Base-by-base conservation (phyloP, 2,888 invertebrate genomes). In the Brachyptera risi region DNA sequence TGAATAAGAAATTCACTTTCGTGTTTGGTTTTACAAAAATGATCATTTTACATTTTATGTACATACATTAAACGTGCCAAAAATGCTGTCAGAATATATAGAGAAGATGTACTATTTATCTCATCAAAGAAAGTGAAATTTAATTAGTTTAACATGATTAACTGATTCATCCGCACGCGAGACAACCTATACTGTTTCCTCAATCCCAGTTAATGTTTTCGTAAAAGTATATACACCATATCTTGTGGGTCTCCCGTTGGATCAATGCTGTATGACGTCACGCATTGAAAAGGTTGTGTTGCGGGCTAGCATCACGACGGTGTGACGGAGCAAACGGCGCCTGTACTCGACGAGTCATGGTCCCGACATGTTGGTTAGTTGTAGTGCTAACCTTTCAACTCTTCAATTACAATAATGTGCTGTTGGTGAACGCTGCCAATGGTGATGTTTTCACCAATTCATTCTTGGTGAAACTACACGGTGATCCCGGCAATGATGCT, bases 401-500 rank as follows among this genome's bases (percentile, higher is more conserved):
- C 13, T 17, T 11, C 44, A 17, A 37, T 11, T 35, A 24, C 17
- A 37, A 11, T 37, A 15, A 21, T 7, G 24, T 47, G 56, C 17
- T 42, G 44, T 24, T 23, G 26, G 27, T 24, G 57, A 60, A 58
- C 23, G 62, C 66, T 11, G 71, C 70, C 61, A 70, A 68, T 51
- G 72, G 72, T 68, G 87, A 92, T 74, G 86, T 98, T 70, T 94
- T 95, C 81, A 97, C 96, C 75, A 97, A 96, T 78, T 90, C 92
- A 60, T 98, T 98, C 82, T 83, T 94, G 75, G 96, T 98, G 70
- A 85, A 88, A 70, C 88, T 96, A 78, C 86, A 86, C 73, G 82
- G 89, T 68, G 87, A 89, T 65, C 85, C 90, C 63, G 86, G 86
- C 62, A 85, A 83, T 68, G 81, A 85, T 19, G 81, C 88, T 71